These are phyloP conservation scores for Eira barbara DNA, from an alignment of 2,113 vertebrate genomes.

Conservation along the genomic window DNA sequence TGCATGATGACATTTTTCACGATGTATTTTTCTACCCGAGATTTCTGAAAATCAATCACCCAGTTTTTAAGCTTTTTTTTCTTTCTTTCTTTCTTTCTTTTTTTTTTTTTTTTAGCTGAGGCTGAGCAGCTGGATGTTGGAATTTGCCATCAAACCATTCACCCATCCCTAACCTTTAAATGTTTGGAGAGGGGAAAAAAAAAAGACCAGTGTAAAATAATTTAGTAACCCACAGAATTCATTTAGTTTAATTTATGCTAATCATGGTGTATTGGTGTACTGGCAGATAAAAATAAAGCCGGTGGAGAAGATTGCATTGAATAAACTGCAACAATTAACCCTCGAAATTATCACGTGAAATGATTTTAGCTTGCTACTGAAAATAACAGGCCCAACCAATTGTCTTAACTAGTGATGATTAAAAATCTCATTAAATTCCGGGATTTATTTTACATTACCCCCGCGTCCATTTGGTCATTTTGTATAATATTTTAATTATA, in stretches of 20 bases:
- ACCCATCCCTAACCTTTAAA: conserved; percentile 78
- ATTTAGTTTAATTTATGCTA: conserved; percentile 86
- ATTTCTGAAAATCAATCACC: conserved; percentile 68
- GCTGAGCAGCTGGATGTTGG: conserved; percentile 64
- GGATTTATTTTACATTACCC: conserved; percentile 53
- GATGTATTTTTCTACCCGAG: conserved; percentile 64
- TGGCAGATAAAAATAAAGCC: conserved; percentile 85
- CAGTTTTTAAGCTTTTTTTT: conserved; percentile 53
- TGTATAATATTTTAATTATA: conserved; percentile 69
- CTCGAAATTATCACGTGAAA: conserved; percentile 80
- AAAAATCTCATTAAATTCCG: conserved; percentile 70
- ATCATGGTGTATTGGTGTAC: conserved; percentile 80
- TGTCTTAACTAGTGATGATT: conserved; percentile 77
- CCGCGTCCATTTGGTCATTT: conserved; percentile 44
- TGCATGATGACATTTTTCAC: conserved; percentile 68
- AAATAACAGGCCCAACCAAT: conserved; percentile 75
- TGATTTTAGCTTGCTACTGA: conserved; percentile 70
- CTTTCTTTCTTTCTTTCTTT: background rate
- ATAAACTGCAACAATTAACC: conserved; percentile 83
- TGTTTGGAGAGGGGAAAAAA: conserved; percentile 77
- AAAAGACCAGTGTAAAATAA: conserved; percentile 82
- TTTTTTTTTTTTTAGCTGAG: conserved; percentile 40
- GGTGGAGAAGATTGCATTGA: conserved; percentile 78
- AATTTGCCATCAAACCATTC: conserved; percentile 63
- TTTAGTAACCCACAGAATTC: conserved; percentile 82